phyloP scores from a whole-genome alignment of 1,140 invertebrate species.

The Dufourea novaeangliae region DNA sequence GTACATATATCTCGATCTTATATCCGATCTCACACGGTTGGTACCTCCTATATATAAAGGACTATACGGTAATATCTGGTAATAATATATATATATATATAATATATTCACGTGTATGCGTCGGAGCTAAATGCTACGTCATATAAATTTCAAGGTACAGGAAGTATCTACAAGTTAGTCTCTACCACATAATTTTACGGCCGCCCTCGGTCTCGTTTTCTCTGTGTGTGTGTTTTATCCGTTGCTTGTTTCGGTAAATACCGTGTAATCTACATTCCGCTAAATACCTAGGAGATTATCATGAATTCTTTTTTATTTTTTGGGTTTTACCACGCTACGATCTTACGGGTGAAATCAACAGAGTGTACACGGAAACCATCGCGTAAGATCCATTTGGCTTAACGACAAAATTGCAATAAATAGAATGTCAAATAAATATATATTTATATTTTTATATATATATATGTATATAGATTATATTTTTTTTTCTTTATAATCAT shows the following conservation, averaged over 20 bases:
- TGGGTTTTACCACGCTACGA: slow-evolving; percentile 58
- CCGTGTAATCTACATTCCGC: slow-evolving; percentile 47
- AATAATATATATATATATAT: slow-evolving; percentile 61
- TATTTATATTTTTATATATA: slow-evolving; percentile 50
- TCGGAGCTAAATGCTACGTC: slow-evolving; percentile 65
- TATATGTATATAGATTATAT: slow-evolving; percentile 64
- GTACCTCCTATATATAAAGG: slow-evolving; percentile 47
- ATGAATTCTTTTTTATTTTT: too few species aligned
- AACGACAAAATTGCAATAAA: slow-evolving; percentile 67
- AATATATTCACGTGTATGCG: slow-evolving; percentile 48
- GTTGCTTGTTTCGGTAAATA: slow-evolving; percentile 22
- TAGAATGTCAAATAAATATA: slow-evolving; percentile 70
- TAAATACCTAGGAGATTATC: slow-evolving; percentile 62
- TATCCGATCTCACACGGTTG: slow-evolving; percentile 32
- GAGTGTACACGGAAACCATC: slow-evolving; percentile 57
- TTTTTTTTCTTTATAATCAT: slow-evolving; percentile 58
- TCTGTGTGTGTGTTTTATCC: neutral
- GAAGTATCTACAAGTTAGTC: slow-evolving; percentile 76
- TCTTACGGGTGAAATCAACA: slow-evolving; percentile 69
- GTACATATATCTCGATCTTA: slow-evolving; percentile 13
- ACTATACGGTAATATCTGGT: slow-evolving; percentile 58
- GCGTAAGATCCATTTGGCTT: slow-evolving; percentile 48
- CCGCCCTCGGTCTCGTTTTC: slow-evolving; percentile 18
- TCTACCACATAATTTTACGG: slow-evolving; percentile 64
- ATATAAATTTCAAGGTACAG: slow-evolving; percentile 78